phyloP scores from a whole-genome alignment of 2,888 invertebrate species.

The Carabus problematicus region DNA sequence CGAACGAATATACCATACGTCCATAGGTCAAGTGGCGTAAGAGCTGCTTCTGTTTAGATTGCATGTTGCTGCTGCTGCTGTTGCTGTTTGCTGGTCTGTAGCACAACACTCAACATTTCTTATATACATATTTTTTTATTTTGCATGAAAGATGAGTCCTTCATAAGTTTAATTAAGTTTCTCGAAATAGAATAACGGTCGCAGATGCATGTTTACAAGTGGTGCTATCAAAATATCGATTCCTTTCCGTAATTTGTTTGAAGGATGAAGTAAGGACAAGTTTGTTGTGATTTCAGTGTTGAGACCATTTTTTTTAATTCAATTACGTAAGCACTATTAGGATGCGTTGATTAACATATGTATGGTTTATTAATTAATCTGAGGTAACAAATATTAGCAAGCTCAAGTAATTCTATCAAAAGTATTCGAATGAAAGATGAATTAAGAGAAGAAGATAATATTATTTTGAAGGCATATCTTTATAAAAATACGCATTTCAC shows the following conservation, averaged over 20 bases:
- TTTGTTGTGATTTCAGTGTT: no score
- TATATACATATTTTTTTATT: not conserved
- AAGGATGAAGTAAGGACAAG: conserved; percentile 15
- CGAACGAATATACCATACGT: conserved; percentile 18
- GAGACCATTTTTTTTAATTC: no score
- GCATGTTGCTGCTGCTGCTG: not conserved
- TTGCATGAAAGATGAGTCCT: conserved; percentile 13
- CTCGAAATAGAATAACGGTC: conserved; percentile 35
- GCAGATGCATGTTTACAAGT: conserved; percentile 14
- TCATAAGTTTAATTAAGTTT: conserved; percentile 38
- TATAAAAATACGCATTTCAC: no score
- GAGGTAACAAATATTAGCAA: no score
- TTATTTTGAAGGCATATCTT: no score
- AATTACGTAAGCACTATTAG: no score
- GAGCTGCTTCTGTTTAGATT: conserved; percentile 12
- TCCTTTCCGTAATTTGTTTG: conserved; percentile 8
- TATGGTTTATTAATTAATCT: no score
- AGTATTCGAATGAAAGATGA: no score
- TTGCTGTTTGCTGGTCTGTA: not conserved
- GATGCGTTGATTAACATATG: no score
- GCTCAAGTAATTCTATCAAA: no score
- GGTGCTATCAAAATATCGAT: not conserved
- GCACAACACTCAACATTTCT: not conserved
- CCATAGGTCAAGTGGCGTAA: conserved; percentile 17
- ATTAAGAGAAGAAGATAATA: no score